phyloP scores from a whole-genome alignment of 2,113 vertebrate genomes.

The Vidua chalybeata region DNA sequence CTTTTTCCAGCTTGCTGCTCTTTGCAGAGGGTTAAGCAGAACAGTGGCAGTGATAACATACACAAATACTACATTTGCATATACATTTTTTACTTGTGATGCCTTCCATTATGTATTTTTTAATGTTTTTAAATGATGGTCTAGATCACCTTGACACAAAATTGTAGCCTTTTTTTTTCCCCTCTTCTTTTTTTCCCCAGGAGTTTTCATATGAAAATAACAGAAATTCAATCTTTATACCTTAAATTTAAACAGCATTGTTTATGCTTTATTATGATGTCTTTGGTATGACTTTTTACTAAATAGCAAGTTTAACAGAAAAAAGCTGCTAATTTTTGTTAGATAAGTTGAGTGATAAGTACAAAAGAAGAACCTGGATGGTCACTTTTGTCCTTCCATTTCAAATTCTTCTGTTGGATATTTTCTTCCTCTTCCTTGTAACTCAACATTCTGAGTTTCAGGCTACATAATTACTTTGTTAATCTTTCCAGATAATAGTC shows the following conservation, averaged over 20 bases:
- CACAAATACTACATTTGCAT: not conserved
- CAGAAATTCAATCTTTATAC: not conserved
- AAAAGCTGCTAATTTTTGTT: not conserved
- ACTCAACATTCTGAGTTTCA: not conserved
- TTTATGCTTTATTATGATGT: not conserved
- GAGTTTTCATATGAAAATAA: not conserved
- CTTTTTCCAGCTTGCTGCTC: not conserved
- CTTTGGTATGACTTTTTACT: not conserved
- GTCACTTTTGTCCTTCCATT: not conserved
- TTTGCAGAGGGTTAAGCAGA: not conserved
- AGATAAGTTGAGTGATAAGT: not conserved
- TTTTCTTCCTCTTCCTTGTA: not conserved
- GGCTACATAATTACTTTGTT: not conserved
- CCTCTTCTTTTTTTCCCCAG: not conserved
- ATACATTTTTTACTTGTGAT: not conserved
- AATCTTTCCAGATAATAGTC: not conserved
- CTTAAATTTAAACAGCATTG: not conserved
- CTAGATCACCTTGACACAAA: not conserved
- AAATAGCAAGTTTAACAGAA: not conserved
- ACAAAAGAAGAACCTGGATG: not conserved
- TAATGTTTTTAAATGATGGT: not conserved
- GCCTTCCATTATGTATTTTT: not conserved
- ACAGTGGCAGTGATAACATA: not conserved
- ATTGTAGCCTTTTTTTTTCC: not conserved
- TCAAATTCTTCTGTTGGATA: not conserved